These are phyloP conservation scores for Macroteleia sp. DNA, from an alignment of 2,888 invertebrate genomes.

Conservation along the genomic window DNA sequence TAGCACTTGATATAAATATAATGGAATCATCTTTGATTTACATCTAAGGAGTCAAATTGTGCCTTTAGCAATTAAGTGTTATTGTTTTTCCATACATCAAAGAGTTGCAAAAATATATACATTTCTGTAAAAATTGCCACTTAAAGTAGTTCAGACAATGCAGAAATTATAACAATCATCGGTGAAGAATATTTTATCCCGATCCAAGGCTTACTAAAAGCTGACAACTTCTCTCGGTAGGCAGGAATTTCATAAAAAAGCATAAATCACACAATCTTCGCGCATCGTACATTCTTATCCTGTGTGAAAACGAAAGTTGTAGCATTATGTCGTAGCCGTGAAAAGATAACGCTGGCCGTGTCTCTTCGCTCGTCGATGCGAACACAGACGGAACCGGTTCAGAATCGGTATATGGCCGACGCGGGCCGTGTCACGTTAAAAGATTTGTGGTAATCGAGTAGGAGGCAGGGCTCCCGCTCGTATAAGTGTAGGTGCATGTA, in stretches of 20 bases:
- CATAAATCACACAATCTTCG: constrained; percentile 57
- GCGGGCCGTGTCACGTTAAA: constrained; percentile 64
- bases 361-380: constrained; percentile 67
- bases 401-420: constrained; percentile 71
- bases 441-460: constrained; percentile 68
- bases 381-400: constrained; percentile 72
- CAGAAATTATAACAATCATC: too few relatives aligned
- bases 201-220: too few relatives aligned
- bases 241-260: constrained; percentile 55
- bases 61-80: too few relatives aligned
- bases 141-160: too few relatives aligned
- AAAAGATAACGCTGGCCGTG: constrained; percentile 60
- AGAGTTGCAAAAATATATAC: too few relatives aligned
- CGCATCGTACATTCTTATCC: constrained; percentile 69
- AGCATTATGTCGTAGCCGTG: constrained; percentile 71
- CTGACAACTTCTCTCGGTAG: constrained; percentile 23
- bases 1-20: too few relatives aligned
- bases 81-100: too few relatives aligned
- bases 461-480: constrained; percentile 65
- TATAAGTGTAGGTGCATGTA: constrained; percentile 15
- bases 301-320: constrained; percentile 76
- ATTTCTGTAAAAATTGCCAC: too few relatives aligned
- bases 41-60: too few relatives aligned
- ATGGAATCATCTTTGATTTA: too few relatives aligned
- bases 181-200: too few relatives aligned